Conservation (phyloP, 2,797 vertebrate genomes). For the Enteromius argenteus region DNA sequence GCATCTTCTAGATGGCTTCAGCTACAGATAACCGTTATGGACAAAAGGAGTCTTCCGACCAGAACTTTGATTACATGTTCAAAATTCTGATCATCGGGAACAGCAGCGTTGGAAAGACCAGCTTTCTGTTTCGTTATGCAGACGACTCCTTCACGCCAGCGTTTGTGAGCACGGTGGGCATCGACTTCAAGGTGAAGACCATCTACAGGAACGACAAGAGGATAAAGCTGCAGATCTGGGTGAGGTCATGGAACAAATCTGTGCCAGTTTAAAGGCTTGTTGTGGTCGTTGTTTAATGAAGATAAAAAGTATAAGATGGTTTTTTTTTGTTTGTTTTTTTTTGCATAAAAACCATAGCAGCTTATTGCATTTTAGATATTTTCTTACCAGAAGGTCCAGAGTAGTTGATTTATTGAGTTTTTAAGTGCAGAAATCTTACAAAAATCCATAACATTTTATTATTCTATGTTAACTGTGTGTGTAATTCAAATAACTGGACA, state of each 20-base stretch:
- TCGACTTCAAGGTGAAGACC: constrained; percentile 99
- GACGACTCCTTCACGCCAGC: constrained; percentile 97
- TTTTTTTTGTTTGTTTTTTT: too few relatives aligned
- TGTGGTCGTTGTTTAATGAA: constrained; percentile 10
- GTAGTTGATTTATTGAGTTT: too few relatives aligned
- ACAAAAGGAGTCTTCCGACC: constrained; percentile 95
- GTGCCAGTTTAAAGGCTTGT: background rate
- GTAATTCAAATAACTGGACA: background rate
- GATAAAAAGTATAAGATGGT: too few relatives aligned
- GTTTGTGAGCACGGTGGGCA: constrained; percentile 97
- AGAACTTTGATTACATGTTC: constrained; percentile 99
- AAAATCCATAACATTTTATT: background rate
- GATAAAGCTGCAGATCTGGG: constrained; percentile 98
- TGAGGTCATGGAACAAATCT: constrained; percentile 66
- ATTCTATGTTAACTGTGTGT: background rate
- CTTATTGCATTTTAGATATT: too few relatives aligned
- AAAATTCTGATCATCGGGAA: constrained; percentile 99
- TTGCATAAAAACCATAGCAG: too few relatives aligned
- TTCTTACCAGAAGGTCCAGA: too few relatives aligned
- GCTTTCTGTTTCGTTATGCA: constrained; percentile 95
- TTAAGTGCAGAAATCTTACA: background rate
- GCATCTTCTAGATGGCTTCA: constrained; percentile 89
- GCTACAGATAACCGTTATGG: constrained; percentile 93
- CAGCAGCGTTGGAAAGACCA: constrained; percentile 97
- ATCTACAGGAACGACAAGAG: constrained; percentile 98